Evolutionary conservation across 2,113 vertebrate species (phyloP).

Genomic region (Ciconia boyciana): DNA sequence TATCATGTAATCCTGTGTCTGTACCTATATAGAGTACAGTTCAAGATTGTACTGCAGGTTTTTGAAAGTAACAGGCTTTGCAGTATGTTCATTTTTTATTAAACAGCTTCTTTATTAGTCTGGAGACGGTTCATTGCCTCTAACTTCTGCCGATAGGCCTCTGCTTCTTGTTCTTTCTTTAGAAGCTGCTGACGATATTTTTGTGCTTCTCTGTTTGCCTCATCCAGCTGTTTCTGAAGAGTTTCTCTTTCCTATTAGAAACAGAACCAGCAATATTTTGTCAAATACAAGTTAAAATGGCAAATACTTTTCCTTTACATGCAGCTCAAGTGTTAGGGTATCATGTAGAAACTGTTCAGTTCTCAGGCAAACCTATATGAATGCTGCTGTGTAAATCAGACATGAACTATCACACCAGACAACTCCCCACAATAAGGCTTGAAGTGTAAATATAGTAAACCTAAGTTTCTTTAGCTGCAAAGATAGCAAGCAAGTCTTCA

Average conservation of each 20-base stretch:
- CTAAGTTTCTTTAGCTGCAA: background rate
- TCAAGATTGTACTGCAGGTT: slow-evolving; percentile 68
- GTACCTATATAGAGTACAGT: slow-evolving; percentile 63
- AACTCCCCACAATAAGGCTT: background rate
- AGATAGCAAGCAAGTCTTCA: background rate
- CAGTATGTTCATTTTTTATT: slow-evolving; percentile 53
- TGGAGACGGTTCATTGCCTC: slow-evolving; percentile 87
- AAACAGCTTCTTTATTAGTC: slow-evolving; percentile 84
- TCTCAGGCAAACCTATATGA: background rate
- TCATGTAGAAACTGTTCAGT: background rate
- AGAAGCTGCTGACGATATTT: slow-evolving; percentile 87
- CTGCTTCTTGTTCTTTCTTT: slow-evolving; percentile 88
- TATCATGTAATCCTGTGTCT: slow-evolving; percentile 54
- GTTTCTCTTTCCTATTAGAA: slow-evolving; percentile 85
- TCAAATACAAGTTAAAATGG: slow-evolving; percentile 17
- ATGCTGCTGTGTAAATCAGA: background rate
- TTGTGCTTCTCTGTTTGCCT: slow-evolving; percentile 88
- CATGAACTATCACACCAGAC: background rate
- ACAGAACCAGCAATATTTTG: slow-evolving; percentile 46
- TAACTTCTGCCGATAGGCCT: slow-evolving; percentile 86
- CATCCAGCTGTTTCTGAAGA: slow-evolving; percentile 88
- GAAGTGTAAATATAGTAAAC: background rate
- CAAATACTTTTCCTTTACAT: background rate
- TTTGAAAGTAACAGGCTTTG: slow-evolving; percentile 65
- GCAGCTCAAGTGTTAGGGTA: background rate